A percentile compares a stretch with the other conserved stretches of the same genome.
Conservation (phyloP, 2,113 vertebrate genomes). For the Lycocorax pyrrhopterus region DNA sequence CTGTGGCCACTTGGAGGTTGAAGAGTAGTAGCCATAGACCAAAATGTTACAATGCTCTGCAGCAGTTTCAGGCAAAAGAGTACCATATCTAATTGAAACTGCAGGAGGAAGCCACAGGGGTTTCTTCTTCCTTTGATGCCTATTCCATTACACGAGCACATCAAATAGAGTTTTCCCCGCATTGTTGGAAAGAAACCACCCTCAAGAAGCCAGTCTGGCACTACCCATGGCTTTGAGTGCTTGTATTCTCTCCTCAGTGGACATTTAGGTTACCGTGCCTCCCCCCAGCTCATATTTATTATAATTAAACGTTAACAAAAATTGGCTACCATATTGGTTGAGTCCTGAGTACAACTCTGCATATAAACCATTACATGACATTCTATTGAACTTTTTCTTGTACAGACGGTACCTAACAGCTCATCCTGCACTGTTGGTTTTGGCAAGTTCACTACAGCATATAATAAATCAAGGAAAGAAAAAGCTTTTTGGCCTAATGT, state of each 20-base stretch:
- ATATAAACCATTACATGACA: slow-evolving; percentile 74
- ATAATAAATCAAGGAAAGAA: slow-evolving; percentile 91
- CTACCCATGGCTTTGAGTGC: not conserved
- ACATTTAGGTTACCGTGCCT: not conserved
- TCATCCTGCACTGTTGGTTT: slow-evolving; percentile 87
- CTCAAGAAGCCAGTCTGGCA: slow-evolving; percentile 3
- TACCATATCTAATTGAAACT: not conserved
- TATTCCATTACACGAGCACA: not conserved
- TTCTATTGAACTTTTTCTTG: slow-evolving; percentile 83
- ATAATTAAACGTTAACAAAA: slow-evolving; percentile 6
- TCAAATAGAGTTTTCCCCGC: not conserved
- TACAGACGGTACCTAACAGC: slow-evolving; percentile 80
- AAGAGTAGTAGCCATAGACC: not conserved
- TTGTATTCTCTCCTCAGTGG: not conserved
- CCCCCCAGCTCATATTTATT: not conserved
- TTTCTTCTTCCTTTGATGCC: slow-evolving; percentile 41
- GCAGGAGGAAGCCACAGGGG: not conserved
- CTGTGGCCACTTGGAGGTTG: not conserved
- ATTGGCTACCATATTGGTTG: slow-evolving; percentile 25
- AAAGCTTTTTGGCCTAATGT: slow-evolving; percentile 76
- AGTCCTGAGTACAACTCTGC: slow-evolving; percentile 33
- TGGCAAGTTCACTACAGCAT: slow-evolving; percentile 83
- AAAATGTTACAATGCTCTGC: not conserved
- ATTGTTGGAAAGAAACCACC: slow-evolving; percentile 18
- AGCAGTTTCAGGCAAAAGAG: not conserved